Conservation (phyloP, 2,888 invertebrate genomes). For the Deilephila porcellus region DNA sequence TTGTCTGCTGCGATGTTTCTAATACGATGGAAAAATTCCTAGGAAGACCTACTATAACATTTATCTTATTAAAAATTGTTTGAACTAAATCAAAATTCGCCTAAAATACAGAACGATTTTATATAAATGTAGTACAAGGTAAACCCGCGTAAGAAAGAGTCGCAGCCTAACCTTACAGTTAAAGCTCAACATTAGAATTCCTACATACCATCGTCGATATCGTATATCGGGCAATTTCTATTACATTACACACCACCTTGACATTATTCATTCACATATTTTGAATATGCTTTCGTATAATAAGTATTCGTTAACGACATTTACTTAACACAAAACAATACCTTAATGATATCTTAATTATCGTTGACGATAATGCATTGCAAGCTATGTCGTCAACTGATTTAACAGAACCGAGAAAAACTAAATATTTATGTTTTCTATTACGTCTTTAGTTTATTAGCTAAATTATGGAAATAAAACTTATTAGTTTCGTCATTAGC, state of each 20-base stretch:
- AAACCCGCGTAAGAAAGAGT: background rate
- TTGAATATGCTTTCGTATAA: background rate
- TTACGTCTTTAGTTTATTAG: too few relatives aligned
- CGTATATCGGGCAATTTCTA: constrained; percentile 12
- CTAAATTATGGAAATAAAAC: too few relatives aligned
- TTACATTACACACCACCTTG: constrained; percentile 33
- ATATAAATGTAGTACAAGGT: constrained; percentile 15
- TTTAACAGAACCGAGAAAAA: too few relatives aligned
- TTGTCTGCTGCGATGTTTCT: background rate
- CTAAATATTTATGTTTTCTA: too few relatives aligned
- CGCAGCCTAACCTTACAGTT: background rate
- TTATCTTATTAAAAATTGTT: background rate
- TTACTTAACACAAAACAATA: constrained; percentile 6
- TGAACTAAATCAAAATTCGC: background rate
- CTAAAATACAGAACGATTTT: background rate
- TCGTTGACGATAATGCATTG: background rate
- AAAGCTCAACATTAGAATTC: constrained; percentile 10
- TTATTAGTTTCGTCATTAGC: too few relatives aligned
- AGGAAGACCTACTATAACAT: background rate
- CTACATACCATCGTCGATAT: constrained; percentile 1
- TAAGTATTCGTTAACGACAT: background rate
- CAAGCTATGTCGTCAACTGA: background rate
- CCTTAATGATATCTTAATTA: background rate
- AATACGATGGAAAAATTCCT: background rate
- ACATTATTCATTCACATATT: constrained; percentile 17